Base-by-base conservation (phyloP, 1,140 invertebrate genomes). In the Apis florea region DNA sequence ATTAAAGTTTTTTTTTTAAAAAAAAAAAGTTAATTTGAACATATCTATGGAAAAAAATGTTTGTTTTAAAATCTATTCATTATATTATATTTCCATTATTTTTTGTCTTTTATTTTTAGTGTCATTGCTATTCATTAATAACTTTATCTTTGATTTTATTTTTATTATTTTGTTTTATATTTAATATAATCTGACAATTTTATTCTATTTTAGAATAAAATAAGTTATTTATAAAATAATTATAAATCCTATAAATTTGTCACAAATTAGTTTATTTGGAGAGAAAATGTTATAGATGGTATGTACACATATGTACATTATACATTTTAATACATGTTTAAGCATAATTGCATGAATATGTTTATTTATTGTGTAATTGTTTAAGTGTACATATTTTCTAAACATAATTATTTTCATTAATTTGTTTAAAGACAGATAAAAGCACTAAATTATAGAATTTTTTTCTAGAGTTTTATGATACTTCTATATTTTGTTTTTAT, bases 311-410 rank as follows among this genome's bases (percentile, higher is more conserved):
- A 56, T 79, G 73, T 64, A 84, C 67, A 75, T 71, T 75, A 69
- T 61, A 56, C 26, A 53, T 40, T 51, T 17, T 53, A 74, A 73
- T 64, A 69, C 59, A 85, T 72, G 64, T 53, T 69, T 56, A 54
- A 69, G 68, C 61, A 61, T 82, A 69, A 82, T 64, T 64, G 71
- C 53, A 31, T 72, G n/a, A 31, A 72, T 81, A 75, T 63, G 75
- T 85, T 81, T 58, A 85, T 85, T 85, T 79, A 58, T 61, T 79
- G n/a, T 64, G 31, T 40, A 40, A 40, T 40, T 40, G 5, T 40
- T 40, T 40, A 75, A 66, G 12, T 67, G 69, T 76, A 66, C 66
- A 74, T 78, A 85, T 86, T 85, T 85, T 85, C 67, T 49, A 86
- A 73, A 63, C n/a, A 49, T 26, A 64, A 56, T 85, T 73, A 49